Base-by-base conservation (phyloP, 2,113 vertebrate genomes). In the Petromus typicus region DNA sequence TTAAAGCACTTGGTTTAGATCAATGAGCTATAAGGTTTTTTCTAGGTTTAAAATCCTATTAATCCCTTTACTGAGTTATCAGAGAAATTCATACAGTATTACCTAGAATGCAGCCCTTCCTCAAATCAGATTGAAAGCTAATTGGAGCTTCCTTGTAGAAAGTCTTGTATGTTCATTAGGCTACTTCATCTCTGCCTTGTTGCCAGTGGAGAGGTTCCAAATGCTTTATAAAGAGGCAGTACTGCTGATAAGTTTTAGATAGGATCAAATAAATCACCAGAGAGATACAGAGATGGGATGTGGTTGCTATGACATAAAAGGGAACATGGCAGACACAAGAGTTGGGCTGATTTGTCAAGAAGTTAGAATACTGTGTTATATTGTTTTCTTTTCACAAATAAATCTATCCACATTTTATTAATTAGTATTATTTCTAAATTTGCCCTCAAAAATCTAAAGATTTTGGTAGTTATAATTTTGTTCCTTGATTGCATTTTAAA, bases 401-500 rank as follows among this genome's bases (percentile, higher is more conserved):
- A 40, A 16, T 37, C 90, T 80, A 25, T 32, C 80, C 16, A 40
- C 59, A 0, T 43, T 48, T 90, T 67, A 1, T 45, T 83, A 27
- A 48, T 5, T 69, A 69, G 51, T 67, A 51, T 20, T 87, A 86
- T 37, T 90, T 83, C 11, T 6, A 34, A 83, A 87, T 34, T 71
- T 89, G 16, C 64, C 56, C 7, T 86, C 1, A 73, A 89, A 90
- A 76, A 5, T 2, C 6, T 25, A 51, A 90, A 96, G 13, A 64
- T 73, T 85, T 66, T 73, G 45, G 75, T 14, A 82, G 0, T 4
- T 86, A 64, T 20, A 64, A 76, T 82, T 82, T 64, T 92, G 18
- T 69, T 89, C 78, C 66, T 56, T 89, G 32, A 32, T 78, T 84
- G 7, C 37, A 92, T 88, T 80, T 89, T 34, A 51, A 80, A 83